A percentile compares a stretch with the other conserved stretches of the same genome.
Evolutionary conservation across 2,797 vertebrate species (phyloP).

Genomic region (Xenopus petersii): DNA sequence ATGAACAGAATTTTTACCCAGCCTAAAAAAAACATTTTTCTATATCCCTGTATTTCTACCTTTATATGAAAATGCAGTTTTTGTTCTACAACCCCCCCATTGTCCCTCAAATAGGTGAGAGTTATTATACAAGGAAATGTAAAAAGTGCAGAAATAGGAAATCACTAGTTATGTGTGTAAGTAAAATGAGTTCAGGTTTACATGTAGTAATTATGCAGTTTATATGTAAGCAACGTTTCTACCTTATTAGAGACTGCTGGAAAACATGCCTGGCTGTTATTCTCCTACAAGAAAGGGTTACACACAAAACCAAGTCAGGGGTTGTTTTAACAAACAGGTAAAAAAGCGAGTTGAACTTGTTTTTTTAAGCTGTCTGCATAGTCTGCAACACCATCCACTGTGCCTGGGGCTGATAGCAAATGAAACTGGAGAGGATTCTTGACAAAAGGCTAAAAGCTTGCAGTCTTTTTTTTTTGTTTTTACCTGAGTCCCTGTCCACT

Average conservation of each 20-base stretch:
- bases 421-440: conserved; percentile 57
- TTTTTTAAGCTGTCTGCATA: conserved; percentile 57
- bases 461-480: conserved; percentile 67
- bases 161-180: too few species aligned
- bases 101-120: too few species aligned
- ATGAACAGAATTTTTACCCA: too few species aligned
- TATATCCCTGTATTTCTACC: too few species aligned
- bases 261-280: neutral
- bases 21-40: too few species aligned
- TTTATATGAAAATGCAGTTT: too few species aligned
- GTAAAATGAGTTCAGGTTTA: too few species aligned
- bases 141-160: too few species aligned
- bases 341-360: conserved; percentile 61
- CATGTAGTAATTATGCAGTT: too few species aligned
- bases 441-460: conserved; percentile 65
- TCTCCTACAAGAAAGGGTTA: conserved; percentile 17
- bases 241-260: neutral
- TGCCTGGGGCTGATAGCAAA: conserved; percentile 54
- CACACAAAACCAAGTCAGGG: neutral
- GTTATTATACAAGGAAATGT: too few species aligned
- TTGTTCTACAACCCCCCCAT: too few species aligned
- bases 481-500: conserved; percentile 69
- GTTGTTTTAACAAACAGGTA: conserved; percentile 37
- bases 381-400: conserved; percentile 51
- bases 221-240: too few species aligned